Conservation (phyloP, 2,888 invertebrate genomes). For the Rhorus exstirpatorius region DNA sequence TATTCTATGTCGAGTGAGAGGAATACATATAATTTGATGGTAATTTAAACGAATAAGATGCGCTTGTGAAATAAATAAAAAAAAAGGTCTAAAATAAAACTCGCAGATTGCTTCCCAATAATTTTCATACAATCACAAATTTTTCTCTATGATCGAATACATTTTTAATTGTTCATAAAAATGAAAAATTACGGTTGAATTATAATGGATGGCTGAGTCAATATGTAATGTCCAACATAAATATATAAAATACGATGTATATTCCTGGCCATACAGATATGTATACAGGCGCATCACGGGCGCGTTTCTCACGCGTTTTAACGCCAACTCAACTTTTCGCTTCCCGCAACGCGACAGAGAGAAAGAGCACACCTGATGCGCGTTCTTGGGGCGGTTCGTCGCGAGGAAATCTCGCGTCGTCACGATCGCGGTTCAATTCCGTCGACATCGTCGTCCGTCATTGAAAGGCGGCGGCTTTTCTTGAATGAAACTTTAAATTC, state of each 20-base stretch:
- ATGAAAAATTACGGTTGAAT: not conserved
- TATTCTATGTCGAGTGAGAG: not conserved
- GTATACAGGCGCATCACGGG: slow-evolving; percentile 45
- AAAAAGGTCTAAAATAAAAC: not conserved
- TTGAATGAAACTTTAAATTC: slow-evolving; percentile 69
- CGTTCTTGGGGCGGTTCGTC: slow-evolving; percentile 18
- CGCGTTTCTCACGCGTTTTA: slow-evolving; percentile 64
- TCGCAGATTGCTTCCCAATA: no score
- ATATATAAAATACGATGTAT: slow-evolving; percentile 20
- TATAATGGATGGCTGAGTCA: not conserved
- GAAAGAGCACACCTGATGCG: slow-evolving; percentile 37
- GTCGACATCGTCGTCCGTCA: slow-evolving; percentile 33
- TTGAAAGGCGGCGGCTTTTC: slow-evolving; percentile 63
- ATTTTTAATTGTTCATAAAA: no score
- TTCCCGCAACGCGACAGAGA: slow-evolving; percentile 55
- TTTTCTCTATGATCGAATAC: no score
- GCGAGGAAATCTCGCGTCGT: slow-evolving; percentile 45
- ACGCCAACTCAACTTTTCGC: slow-evolving; percentile 52
- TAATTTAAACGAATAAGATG: not conserved
- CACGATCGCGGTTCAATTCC: slow-evolving; percentile 44
- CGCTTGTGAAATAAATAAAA: not conserved
- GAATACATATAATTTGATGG: not conserved
- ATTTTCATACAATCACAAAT: no score
- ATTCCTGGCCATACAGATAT: not conserved
- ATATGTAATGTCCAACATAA: slow-evolving; percentile 2